Conservation (phyloP, 2,797 vertebrate genomes). For the Mus caroli region DNA sequence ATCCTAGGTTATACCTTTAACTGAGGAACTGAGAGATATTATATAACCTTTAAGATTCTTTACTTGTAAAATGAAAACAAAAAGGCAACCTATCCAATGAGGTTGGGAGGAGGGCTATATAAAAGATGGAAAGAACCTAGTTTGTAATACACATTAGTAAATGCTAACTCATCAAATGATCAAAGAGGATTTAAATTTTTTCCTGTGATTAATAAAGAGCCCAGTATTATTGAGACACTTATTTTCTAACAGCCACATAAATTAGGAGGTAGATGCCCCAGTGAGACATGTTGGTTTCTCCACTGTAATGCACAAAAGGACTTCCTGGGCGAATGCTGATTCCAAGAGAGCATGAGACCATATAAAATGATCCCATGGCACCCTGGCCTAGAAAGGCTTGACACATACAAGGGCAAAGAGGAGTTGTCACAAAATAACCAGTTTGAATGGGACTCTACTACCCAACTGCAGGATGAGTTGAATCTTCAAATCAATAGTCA, state of each 20-base stretch:
- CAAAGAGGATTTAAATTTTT: not conserved
- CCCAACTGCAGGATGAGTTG: conserved; percentile 19
- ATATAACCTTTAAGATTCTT: not conserved
- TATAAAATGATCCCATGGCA: not conserved
- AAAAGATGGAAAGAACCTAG: conserved; percentile 7
- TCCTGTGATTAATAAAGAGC: not conserved
- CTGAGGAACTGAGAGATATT: not conserved
- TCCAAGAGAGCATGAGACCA: not conserved
- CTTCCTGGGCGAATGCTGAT: not conserved
- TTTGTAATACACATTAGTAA: conserved; percentile 21
- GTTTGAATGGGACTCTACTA: not conserved
- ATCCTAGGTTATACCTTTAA: not conserved
- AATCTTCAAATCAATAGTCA: conserved; percentile 48
- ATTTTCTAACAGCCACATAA: not conserved
- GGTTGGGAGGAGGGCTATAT: not conserved
- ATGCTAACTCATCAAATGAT: not conserved
- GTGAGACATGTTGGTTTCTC: not conserved
- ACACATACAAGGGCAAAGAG: not conserved
- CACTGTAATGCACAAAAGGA: not conserved
- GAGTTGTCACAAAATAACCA: not conserved
- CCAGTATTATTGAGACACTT: not conserved
- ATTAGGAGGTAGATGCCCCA: not conserved
- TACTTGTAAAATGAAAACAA: not conserved
- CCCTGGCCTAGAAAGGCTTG: not conserved
- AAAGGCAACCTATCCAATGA: not conserved